Evolutionary conservation across 2,888 invertebrate species (phyloP).

Genomic region (Agonopterix arenella): DNA sequence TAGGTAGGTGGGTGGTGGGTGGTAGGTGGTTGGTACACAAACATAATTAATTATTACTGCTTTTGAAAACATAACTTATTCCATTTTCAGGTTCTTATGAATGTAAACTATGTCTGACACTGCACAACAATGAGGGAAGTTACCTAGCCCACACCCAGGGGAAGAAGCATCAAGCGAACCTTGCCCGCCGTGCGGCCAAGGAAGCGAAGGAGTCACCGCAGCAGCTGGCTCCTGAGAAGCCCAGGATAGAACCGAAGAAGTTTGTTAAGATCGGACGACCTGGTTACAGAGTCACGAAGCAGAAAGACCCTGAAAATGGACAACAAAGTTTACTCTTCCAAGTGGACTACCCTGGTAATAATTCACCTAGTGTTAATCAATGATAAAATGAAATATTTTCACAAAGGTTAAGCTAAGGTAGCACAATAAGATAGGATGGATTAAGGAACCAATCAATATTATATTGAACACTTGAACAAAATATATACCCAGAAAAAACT

Average conservation of each 20-base stretch:
- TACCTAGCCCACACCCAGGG: constrained; percentile 99
- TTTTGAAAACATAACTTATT: no score
- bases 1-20: no score
- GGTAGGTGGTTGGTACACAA: no score
- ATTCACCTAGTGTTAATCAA: no score
- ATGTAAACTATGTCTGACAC: constrained; percentile 97
- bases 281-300: constrained; percentile 99
- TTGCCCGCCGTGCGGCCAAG: constrained; percentile 97
- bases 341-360: constrained; percentile 90
- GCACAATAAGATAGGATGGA: no score
- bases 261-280: constrained; percentile 99
- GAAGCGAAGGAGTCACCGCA: constrained; percentile 98
- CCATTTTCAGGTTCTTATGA: constrained; percentile 89
- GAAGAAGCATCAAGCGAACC: constrained; percentile 99
- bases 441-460: no score
- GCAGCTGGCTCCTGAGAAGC: constrained; percentile 95
- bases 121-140: constrained; percentile 99
- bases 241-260: constrained; percentile 97
- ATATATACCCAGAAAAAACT: no score
- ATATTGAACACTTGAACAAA: no score
- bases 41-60: no score
- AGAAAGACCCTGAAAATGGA: constrained; percentile 94
- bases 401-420: no score
- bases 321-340: constrained; percentile 99
- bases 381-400: no score